phyloP scores from a whole-genome alignment of 2,113 vertebrate species.

The Sciurus niger region DNA sequence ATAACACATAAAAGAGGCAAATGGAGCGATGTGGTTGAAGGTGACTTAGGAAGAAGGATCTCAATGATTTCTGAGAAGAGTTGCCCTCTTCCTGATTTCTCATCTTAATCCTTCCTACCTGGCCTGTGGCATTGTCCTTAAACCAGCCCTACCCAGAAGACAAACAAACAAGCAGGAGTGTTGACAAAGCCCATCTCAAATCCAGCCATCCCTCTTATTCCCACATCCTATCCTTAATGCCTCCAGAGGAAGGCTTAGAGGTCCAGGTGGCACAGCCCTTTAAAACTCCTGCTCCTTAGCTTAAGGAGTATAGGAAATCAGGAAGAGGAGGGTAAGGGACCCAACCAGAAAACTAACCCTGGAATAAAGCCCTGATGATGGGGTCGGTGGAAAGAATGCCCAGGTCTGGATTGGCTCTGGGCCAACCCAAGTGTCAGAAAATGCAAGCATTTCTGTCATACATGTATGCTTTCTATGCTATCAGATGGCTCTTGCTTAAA shows the following conservation, averaged over 20 bases:
- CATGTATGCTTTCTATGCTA: neutral
- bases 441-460: neutral
- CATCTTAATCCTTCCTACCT: constrained; percentile 9
- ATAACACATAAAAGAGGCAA: constrained; percentile 22
- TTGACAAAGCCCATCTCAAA: constrained; percentile 38
- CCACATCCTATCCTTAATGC: neutral
- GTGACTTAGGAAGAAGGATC: neutral
- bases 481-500: constrained; percentile 34
- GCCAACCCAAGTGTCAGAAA: neutral
- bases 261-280: neutral
- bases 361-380: neutral
- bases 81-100: constrained; percentile 20
- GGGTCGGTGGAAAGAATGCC: neutral
- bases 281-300: neutral
- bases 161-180: constrained; percentile 31
- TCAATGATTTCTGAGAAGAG: constrained; percentile 26
- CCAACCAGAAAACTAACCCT: constrained; percentile 33
- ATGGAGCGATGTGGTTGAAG: neutral
- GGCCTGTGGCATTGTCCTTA: constrained; percentile 38
- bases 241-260: neutral
- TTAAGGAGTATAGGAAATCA: neutral
- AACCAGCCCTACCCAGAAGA: constrained; percentile 50
- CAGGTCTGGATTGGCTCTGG: neutral
- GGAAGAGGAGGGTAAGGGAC: neutral
- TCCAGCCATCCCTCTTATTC: neutral